These are phyloP conservation scores for Ricordea florida DNA, from an alignment of 92 coral and sea anemone genomes.

Conservation along the genomic window DNA sequence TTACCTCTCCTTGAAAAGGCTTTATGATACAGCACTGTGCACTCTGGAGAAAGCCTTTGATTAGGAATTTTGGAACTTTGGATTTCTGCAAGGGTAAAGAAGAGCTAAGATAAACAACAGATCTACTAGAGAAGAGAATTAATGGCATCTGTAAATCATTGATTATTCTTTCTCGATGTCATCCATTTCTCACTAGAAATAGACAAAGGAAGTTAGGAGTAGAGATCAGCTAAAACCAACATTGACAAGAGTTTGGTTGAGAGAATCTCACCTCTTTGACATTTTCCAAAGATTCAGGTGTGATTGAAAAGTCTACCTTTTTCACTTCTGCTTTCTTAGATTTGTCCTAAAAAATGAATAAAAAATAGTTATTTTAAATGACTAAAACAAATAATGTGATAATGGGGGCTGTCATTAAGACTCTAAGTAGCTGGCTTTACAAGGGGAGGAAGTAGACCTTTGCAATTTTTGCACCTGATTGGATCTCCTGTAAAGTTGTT, in stretches of 20 bases:
- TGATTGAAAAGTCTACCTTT: constrained; percentile 84
- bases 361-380: neutral
- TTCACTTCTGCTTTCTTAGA: constrained; percentile 39
- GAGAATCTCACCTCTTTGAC: constrained; percentile 79
- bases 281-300: constrained; percentile 98
- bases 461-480: no score
- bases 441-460: no score
- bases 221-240: neutral
- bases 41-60: constrained; percentile 86
- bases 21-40: constrained; percentile 79
- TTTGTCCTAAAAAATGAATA: neutral
- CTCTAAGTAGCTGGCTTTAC: no score
- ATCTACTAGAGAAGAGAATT: no score
- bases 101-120: neutral
- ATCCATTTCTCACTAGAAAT: neutral
- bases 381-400: neutral
- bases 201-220: neutral
- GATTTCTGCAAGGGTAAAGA: constrained; percentile 62
- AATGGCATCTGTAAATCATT: no score
- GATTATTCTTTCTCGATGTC: no score
- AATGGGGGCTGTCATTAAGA: no score
- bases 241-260: neutral
- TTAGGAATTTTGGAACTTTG: constrained; percentile 91
- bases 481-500: no score
- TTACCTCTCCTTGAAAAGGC: constrained; percentile 99